A percentile compares a stretch with the other conserved stretches of the same genome.
These are phyloP conservation scores for Drosophila planitibia DNA, from an alignment of 2,888 invertebrate species.

Conservation along the genomic window DNA sequence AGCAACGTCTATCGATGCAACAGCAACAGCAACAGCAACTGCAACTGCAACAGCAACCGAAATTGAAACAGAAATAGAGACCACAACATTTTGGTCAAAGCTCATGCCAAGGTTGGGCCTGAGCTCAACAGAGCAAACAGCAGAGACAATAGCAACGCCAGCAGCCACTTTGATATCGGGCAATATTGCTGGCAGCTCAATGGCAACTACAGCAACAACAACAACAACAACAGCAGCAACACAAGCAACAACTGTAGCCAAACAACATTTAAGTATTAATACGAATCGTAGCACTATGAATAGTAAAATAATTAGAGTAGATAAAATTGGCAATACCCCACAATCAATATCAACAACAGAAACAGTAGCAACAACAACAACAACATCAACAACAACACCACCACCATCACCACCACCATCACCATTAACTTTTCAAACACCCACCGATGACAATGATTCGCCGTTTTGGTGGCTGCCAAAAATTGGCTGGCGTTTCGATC, in stretches of 20 bases:
- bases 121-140: conserved; percentile 29
- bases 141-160: conserved; percentile 30
- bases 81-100: conserved; percentile 69
- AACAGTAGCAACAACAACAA: conserved; percentile 15
- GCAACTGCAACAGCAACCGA: conserved; percentile 10
- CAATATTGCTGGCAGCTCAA: background rate
- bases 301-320: conserved; percentile 80
- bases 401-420: conserved; percentile 38
- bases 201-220: conserved; percentile 16
- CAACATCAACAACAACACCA: conserved; percentile 35
- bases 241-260: conserved; percentile 27
- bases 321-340: conserved; percentile 45
- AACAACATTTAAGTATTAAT: conserved; percentile 71
- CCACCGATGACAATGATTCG: conserved; percentile 48
- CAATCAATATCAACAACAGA: conserved; percentile 24
- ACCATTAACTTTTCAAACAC: conserved; percentile 37
- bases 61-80: conserved; percentile 39
- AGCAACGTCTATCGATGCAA: conserved; percentile 20
- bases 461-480: conserved; percentile 85
- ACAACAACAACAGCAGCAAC: conserved; percentile 37
- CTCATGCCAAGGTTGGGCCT: conserved; percentile 62
- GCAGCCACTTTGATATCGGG: conserved; percentile 3
- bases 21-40: conserved; percentile 1
- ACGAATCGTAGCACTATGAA: conserved; percentile 78
- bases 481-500: conserved; percentile 81